phyloP scores from a whole-genome alignment of 2,888 invertebrate species.

The Perithous albicinctus region DNA sequence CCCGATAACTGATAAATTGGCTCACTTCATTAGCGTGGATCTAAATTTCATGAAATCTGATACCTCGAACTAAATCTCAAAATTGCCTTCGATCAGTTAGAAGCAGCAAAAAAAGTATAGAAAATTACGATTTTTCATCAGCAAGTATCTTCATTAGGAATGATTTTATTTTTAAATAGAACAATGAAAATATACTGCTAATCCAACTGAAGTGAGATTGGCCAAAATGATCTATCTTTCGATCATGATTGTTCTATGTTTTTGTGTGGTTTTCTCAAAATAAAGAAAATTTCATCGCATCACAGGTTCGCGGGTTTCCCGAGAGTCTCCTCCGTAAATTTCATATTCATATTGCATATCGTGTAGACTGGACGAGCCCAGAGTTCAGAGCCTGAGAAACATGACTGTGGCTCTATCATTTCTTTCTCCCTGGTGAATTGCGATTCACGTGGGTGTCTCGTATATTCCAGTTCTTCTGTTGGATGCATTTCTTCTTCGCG shows the following conservation, averaged over 20 bases:
- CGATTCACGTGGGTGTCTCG: slow-evolving; percentile 51
- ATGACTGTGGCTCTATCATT: slow-evolving; percentile 59
- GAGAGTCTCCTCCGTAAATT: slow-evolving; percentile 43
- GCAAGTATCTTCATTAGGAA: too few species aligned
- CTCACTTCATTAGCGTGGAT: too few species aligned
- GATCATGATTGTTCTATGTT: not conserved
- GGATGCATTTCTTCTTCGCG: slow-evolving; percentile 36
- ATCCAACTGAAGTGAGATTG: too few species aligned
- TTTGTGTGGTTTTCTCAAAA: not conserved
- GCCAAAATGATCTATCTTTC: not conserved
- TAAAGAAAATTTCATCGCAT: not conserved
- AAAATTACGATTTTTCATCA: too few species aligned
- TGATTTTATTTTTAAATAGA: too few species aligned
- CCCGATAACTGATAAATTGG: too few species aligned
- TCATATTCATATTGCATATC: slow-evolving; percentile 58
- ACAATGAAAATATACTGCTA: too few species aligned
- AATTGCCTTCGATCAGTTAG: too few species aligned
- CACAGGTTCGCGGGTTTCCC: slow-evolving; percentile 9
- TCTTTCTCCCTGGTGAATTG: slow-evolving; percentile 47
- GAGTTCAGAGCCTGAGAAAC: slow-evolving; percentile 40
- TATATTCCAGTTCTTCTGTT: slow-evolving; percentile 26
- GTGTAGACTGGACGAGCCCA: slow-evolving; percentile 18
- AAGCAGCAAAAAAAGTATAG: too few species aligned
- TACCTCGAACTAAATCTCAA: too few species aligned
- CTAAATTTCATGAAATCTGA: too few species aligned